Base-by-base conservation (phyloP, 2,888 invertebrate genomes). In the Netelia fuscicornis region DNA sequence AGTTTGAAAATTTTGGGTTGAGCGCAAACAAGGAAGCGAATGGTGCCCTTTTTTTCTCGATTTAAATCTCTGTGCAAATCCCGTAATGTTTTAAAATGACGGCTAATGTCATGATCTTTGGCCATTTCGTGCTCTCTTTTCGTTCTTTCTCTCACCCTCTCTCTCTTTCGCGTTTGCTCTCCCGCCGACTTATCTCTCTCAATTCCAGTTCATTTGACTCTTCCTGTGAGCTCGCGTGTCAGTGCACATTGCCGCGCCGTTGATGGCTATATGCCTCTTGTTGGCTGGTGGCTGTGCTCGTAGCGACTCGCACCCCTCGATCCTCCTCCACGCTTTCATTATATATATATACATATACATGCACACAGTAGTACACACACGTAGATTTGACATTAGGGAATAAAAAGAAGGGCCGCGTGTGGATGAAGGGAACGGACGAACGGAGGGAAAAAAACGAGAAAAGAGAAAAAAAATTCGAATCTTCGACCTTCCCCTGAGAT, bases 171-270 rank as follows among this genome's bases (percentile, higher is more conserved):
- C 70, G 62, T 65, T 72, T 20, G 72, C 56, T 80, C 80, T 80
- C 80, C 72, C 70, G 80, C 68, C 62, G 83, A 83, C 85, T 86
- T 86, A 86, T 86, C 85, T 86, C 86, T 85, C 85, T 86, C 84
- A 87, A 88, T 87, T 87, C 87, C 88, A 88, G 87, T 88, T 88
- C 87, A 88, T 88, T 88, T 87, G 87, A 88, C 87, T 88, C 88
- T 87, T 87, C 87, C 88, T 87, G 88, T 87, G 86, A 85, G 86
- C 83, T 87, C 88, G 87, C 87, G 88, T 88, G 87, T 87, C 87
- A 87, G 83, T 86, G 83, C 79, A 87, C 87, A 88, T 86, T 83
- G 84, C 77, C 78, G 84, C 70, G 72, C 52, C 70, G 71, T 79
- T 72, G 64, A 80, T 54, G 54, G 20, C 75, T 56, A 65, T 65